Evolutionary conservation across 1,140 invertebrate species (phyloP).

Genomic region (Drosophila asahinai): DNA sequence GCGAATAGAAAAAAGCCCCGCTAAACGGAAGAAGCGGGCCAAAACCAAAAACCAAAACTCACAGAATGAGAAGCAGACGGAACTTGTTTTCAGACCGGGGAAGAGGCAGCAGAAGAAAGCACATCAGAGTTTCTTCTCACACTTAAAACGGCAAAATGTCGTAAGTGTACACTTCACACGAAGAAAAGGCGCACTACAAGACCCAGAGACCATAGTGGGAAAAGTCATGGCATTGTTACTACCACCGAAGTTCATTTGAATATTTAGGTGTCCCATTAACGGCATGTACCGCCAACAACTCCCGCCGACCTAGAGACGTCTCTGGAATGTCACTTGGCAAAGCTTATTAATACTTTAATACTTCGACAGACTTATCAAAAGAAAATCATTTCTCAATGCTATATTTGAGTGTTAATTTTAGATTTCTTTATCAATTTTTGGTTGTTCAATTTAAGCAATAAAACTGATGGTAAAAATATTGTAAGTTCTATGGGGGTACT

Average conservation of each 20-base stretch:
- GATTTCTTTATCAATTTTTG: too few species aligned
- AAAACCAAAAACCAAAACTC: constrained; percentile 16
- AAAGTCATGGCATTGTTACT: constrained; percentile 10
- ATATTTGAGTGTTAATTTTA: neutral
- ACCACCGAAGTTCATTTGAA: constrained; percentile 15
- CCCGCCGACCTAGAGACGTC: constrained; percentile 6
- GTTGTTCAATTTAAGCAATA: too few species aligned
- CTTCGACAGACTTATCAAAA: neutral
- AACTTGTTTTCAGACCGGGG: constrained; percentile 55
- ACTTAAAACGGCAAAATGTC: constrained; percentile 66
- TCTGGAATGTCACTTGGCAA: constrained; percentile 5
- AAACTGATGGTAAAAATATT: too few species aligned
- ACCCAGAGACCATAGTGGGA: constrained; percentile 7
- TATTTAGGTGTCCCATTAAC: constrained; percentile 30
- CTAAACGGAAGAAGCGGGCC: constrained; percentile 44
- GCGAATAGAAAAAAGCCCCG: constrained; percentile 50
- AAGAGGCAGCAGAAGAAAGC: constrained; percentile 13
- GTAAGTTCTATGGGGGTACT: too few species aligned
- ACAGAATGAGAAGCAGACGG: constrained; percentile 42
- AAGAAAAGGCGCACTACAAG: neutral
- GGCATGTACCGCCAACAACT: constrained; percentile 8
- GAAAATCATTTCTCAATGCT: neutral
- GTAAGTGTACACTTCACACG: constrained; percentile 24
- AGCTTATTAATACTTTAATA: neutral
- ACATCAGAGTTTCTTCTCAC: constrained; percentile 62